Evolutionary conservation across 2,888 invertebrate genomes (phyloP), one percentile per base, ranked within the genome.

Genomic region (Mechanitis mazaeus): DNA sequence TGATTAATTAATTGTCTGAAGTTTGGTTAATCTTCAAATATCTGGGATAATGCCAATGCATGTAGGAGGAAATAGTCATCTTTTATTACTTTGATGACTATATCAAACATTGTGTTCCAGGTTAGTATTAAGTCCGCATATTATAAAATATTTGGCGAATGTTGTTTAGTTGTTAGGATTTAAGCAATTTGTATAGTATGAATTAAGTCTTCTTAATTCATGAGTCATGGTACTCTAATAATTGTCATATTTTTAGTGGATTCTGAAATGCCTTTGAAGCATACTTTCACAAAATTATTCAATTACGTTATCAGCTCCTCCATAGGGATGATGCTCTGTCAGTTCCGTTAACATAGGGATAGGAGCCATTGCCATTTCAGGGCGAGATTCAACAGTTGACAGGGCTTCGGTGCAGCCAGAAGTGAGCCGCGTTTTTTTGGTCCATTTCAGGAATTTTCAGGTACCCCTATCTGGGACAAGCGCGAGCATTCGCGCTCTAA

Each of bases 341-440:
- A 74, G 78, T 82, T 82, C 82, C 85, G 80, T 78, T 77, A 84
- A 82, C 72, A 69, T 67, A 74, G 71, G 67, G 72, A 72, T 84
- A 80, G 82, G 77, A 77, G 81, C 83, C 83, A 80, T 78, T 77
- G 78, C 77, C 75, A 79, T 88, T 88, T 80, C 87, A 87, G 87
- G 85, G 81, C 84, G 90, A 90, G 90, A 89, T 89, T 87, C 90
- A 90, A 90, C 90, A 90, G 90, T 90, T 86, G 89, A 89, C 89
- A 87, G 86, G 87, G 87, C 83, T 82, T 78, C 80, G 84, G 83
- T 83, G 87, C 80, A 79, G 86, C 82, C 82, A 80, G 85, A 86
- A 87, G 85, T 85, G 79, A 85, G 84, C 83, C 87, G 85, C 85
- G 85, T 78, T 83, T 77, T 85, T 86, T 86, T 85, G 81, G 77